Conservation (phyloP, 2,113 vertebrate genomes). For the Pampusana beccarii region DNA sequence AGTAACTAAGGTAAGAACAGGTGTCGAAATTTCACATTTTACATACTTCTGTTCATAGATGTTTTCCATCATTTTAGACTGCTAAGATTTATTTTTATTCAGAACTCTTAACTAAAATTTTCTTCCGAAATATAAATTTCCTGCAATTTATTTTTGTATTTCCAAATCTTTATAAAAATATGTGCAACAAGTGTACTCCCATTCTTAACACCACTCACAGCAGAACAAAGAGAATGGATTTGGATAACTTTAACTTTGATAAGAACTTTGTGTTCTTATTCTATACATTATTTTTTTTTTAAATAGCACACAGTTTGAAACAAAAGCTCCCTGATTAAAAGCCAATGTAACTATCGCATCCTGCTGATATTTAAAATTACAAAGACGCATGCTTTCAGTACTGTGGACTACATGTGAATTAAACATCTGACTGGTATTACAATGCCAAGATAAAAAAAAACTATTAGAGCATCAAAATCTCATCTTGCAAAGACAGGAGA, state of each 20-base stretch:
- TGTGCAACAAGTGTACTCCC: not conserved
- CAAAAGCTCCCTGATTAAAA: not conserved
- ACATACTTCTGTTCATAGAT: not conserved
- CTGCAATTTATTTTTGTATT: not conserved
- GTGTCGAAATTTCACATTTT: not conserved
- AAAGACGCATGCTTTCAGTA: not conserved
- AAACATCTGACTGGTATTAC: slow-evolving; percentile 38
- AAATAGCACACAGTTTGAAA: not conserved
- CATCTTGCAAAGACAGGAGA: not conserved
- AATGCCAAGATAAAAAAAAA: not conserved
- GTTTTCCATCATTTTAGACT: not conserved
- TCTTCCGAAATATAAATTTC: not conserved
- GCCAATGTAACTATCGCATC: not conserved
- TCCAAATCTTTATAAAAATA: not conserved
- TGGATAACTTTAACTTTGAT: not conserved
- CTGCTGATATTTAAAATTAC: not conserved
- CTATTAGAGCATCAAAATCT: slow-evolving; percentile 38
- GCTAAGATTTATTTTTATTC: not conserved
- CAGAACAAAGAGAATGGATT: not conserved
- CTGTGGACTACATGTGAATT: not conserved
- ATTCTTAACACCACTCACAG: not conserved
- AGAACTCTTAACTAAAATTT: not conserved
- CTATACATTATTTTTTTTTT: not conserved
- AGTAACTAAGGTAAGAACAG: not conserved
- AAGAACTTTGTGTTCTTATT: not conserved